A percentile compares a stretch with the other conserved stretches of the same genome.
These are phyloP conservation scores for Lysandra coridon DNA, from an alignment of 2,888 invertebrate species.

Conservation along the genomic window DNA sequence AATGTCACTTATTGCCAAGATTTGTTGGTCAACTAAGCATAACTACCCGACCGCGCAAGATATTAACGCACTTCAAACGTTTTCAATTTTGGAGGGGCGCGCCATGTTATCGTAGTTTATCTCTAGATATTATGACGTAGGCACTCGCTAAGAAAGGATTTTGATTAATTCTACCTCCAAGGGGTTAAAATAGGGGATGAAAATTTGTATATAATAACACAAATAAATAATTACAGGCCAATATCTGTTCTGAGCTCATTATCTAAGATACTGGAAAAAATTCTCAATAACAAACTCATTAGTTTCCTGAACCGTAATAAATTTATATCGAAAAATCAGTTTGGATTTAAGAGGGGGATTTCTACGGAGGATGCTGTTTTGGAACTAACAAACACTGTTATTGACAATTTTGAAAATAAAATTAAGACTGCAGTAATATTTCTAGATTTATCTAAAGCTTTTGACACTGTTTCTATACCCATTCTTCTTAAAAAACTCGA, in stretches of 20 bases:
- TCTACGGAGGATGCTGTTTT: slow-evolving; percentile 23
- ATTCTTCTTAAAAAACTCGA: not conserved
- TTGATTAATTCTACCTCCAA: too few relatives aligned
- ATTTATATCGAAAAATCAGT: not conserved
- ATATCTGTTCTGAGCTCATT: slow-evolving; percentile 34
- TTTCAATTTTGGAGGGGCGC: too few relatives aligned
- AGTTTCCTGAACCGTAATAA: slow-evolving; percentile 18
- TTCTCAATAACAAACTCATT: slow-evolving; percentile 29
- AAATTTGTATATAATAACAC: too few relatives aligned
- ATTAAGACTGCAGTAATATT: not conserved
- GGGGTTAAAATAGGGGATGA: too few relatives aligned
- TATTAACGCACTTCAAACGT: too few relatives aligned
- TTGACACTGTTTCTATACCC: slow-evolving; percentile 4
- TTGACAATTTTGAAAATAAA: not conserved
- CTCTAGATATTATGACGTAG: too few relatives aligned
- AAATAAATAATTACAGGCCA: slow-evolving; percentile 32
- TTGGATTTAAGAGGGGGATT: not conserved
- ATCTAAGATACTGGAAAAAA: slow-evolving; percentile 34
- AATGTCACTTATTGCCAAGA: too few relatives aligned
- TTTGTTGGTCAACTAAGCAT: too few relatives aligned
- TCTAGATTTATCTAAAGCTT: not conserved
- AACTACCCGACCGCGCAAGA: too few relatives aligned
- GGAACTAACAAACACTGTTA: not conserved
- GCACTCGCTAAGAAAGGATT: too few relatives aligned
- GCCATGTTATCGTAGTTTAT: too few relatives aligned